These are phyloP conservation scores for Neotoxoptera formosana DNA, from an alignment of 1,140 invertebrate species.

Conservation along the genomic window DNA sequence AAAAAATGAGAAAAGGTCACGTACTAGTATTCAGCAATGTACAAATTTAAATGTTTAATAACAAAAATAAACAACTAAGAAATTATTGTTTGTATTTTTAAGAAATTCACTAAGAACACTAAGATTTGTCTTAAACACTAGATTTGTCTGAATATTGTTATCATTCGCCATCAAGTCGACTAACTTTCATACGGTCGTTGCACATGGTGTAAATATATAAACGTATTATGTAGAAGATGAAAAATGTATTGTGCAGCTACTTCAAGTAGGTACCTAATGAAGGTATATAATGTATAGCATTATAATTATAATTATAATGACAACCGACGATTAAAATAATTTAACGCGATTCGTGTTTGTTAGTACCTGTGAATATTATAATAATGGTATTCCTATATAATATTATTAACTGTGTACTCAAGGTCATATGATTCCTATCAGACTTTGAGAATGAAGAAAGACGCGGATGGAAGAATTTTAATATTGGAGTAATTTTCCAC, in stretches of 20 bases:
- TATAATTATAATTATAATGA: not conserved
- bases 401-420: not conserved
- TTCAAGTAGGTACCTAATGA: not conserved
- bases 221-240: not conserved
- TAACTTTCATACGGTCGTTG: not conserved
- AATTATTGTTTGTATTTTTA: not conserved
- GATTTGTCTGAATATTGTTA: too few species aligned
- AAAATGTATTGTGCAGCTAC: not conserved
- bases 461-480: not conserved
- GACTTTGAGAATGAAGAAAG: too few species aligned
- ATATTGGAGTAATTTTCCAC: not conserved
- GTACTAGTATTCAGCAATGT: not conserved
- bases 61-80: not conserved
- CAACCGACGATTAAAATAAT: not conserved
- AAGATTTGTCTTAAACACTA: too few species aligned
- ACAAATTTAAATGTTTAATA: not conserved
- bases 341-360: not conserved
- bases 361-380: too few species aligned
- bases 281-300: not conserved
- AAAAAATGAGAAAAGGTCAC: not conserved
- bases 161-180: not conserved
- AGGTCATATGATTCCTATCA: not conserved
- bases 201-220: not conserved
- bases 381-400: too few species aligned
- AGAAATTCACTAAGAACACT: not conserved